A percentile compares a stretch with the other conserved stretches of the same genome.
Evolutionary conservation across 2,797 vertebrate genomes (phyloP).

Genomic region (Diplodus sargus): DNA sequence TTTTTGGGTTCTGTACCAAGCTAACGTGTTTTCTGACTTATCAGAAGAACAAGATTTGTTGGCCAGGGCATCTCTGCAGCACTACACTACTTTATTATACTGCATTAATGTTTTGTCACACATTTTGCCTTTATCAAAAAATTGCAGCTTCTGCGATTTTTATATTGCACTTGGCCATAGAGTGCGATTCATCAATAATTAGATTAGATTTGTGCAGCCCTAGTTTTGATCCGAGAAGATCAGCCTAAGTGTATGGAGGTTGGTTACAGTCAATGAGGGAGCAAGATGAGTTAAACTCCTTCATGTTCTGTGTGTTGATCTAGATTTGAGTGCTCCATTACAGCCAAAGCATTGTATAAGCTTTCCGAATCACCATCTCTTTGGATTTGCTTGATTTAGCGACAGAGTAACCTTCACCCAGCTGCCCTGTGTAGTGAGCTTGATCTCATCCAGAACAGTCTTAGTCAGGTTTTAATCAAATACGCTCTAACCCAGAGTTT

Average conservation of each 20-base stretch:
- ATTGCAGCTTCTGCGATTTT: no score
- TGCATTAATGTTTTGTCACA: no score
- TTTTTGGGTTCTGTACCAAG: no score
- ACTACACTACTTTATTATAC: no score
- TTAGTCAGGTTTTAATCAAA: slow-evolving; percentile 21
- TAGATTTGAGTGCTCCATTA: neutral
- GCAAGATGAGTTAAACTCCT: neutral
- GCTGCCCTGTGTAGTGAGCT: slow-evolving; percentile 7
- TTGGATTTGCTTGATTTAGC: slow-evolving; percentile 17
- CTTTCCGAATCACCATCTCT: slow-evolving; percentile 21
- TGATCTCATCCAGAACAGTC: slow-evolving; percentile 23
- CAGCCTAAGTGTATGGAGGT: neutral
- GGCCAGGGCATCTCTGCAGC: no score
- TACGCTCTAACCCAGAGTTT: slow-evolving; percentile 72
- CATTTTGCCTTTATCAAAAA: no score
- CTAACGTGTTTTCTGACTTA: no score
- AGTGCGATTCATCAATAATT: no score
- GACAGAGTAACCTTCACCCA: slow-evolving; percentile 1
- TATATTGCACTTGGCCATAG: no score
- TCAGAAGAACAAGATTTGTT: no score
- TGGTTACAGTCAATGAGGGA: neutral
- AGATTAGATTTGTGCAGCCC: no score
- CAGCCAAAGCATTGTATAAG: slow-evolving; percentile 32
- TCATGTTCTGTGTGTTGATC: neutral
- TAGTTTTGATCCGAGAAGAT: neutral